phyloP scores from a whole-genome alignment of 92 coral and sea anemone genomes.

The Palythoa caribaeorum region DNA sequence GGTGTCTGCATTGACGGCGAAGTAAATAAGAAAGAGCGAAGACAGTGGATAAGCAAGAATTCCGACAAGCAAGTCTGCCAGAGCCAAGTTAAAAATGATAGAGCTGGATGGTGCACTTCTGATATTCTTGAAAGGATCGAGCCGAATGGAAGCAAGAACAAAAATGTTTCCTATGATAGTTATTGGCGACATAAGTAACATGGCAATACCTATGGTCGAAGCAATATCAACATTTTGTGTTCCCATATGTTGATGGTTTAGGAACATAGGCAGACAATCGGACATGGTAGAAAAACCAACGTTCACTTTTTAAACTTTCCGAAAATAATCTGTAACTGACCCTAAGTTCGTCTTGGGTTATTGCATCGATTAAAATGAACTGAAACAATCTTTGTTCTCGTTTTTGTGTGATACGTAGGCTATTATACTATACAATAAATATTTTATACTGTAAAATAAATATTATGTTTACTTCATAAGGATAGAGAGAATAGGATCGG shows the following conservation, averaged over 20 bases:
- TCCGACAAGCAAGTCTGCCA: not conserved
- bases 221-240: not conserved
- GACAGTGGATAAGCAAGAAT: not conserved
- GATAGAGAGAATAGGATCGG: no score
- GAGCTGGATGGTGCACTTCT: not conserved
- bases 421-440: no score
- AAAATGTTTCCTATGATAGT: not conserved
- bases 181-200: not conserved
- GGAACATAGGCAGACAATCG: no score
- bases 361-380: no score
- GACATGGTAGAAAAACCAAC: no score
- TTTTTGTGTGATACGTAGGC: no score
- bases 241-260: not conserved
- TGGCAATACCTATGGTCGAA: not conserved
- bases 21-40: not conserved
- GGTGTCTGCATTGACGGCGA: not conserved
- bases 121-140: slow-evolving; percentile 11
- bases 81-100: not conserved
- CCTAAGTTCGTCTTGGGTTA: no score
- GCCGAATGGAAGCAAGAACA: not conserved
- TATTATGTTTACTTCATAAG: no score
- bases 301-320: no score
- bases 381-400: no score
- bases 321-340: no score
- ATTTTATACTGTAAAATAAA: no score